Percentiles rank a stretch among this genome's conserved stretches.
These are phyloP conservation scores for Xenopus borealis DNA, from an alignment of 2,113 vertebrate species.

Conservation along the genomic window DNA sequence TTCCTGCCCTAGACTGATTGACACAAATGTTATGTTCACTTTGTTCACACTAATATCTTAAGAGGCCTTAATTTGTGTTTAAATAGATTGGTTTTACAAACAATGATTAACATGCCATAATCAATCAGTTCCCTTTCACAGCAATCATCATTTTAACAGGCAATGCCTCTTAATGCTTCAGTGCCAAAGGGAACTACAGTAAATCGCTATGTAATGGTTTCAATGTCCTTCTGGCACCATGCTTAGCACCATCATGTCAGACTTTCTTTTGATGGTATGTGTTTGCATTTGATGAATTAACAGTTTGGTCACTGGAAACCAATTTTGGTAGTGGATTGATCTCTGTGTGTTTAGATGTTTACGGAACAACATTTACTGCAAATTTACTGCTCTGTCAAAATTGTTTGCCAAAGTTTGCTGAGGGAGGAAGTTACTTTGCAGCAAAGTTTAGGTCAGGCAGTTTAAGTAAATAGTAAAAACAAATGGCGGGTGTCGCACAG, in stretches of 20 bases:
- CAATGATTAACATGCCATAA: slow-evolving; percentile 23
- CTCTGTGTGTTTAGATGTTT: too few species aligned
- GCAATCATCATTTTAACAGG: slow-evolving; percentile 22
- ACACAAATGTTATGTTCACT: background rate
- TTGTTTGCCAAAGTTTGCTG: too few species aligned
- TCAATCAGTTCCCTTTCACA: slow-evolving; percentile 27
- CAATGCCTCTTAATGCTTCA: slow-evolving; percentile 24
- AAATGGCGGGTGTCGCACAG: too few species aligned
- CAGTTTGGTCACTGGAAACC: background rate
- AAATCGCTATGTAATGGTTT: slow-evolving; percentile 37
- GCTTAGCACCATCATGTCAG: slow-evolving; percentile 29
- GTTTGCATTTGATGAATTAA: slow-evolving; percentile 37
- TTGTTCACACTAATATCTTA: slow-evolving; percentile 12
- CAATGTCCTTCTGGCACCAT: slow-evolving; percentile 33
- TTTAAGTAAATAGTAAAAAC: too few species aligned
- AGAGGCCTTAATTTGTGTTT: slow-evolving; percentile 22
- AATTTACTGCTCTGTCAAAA: too few species aligned
- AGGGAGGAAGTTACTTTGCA: too few species aligned
- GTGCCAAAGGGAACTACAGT: slow-evolving; percentile 35
- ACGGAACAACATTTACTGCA: too few species aligned
- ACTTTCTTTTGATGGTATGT: slow-evolving; percentile 7
- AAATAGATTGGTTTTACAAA: slow-evolving; percentile 19
- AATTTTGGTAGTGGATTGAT: background rate
- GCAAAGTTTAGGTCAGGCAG: too few species aligned
- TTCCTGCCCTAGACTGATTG: background rate